Conservation (phyloP, 2,113 vertebrate genomes). For the Eclectus roratus region DNA sequence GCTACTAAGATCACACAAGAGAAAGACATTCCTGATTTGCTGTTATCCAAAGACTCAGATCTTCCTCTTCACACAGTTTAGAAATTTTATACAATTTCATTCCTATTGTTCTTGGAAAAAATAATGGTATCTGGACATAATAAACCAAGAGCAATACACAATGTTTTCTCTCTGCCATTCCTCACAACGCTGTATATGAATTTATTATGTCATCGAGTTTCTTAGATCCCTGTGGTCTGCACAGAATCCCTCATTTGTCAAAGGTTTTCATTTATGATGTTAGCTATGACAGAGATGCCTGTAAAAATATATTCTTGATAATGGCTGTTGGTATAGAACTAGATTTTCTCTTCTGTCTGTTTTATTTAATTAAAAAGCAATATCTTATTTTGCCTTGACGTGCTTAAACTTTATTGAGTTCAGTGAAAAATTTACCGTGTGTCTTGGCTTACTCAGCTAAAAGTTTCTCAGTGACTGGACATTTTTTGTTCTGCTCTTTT, state of each 20-base stretch:
- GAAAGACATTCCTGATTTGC: background rate
- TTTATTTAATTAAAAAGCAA: background rate
- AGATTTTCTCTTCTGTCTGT: background rate
- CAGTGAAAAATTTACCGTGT: background rate
- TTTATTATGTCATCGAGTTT: background rate
- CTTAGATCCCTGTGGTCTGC: background rate
- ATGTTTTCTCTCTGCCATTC: background rate
- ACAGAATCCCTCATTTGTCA: background rate
- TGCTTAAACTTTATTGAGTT: background rate
- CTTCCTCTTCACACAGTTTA: background rate
- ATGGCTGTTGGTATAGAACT: background rate
- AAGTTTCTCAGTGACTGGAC: background rate
- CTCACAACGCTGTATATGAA: accelerated
- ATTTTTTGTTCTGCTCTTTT: background rate
- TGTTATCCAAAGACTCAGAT: background rate
- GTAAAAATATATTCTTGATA: background rate
- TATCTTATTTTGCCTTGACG: background rate
- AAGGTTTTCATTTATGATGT: background rate
- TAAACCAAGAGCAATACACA: background rate
- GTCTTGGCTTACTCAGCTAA: background rate
- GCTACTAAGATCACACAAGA: background rate
- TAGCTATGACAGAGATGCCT: background rate
- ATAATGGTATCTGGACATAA: background rate
- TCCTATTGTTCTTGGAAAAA: background rate
- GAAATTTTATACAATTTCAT: background rate